A percentile compares a stretch with the other conserved stretches of the same genome.
Conservation (phyloP, 2,888 invertebrate species). For the Nasonovia ribisnigri region DNA sequence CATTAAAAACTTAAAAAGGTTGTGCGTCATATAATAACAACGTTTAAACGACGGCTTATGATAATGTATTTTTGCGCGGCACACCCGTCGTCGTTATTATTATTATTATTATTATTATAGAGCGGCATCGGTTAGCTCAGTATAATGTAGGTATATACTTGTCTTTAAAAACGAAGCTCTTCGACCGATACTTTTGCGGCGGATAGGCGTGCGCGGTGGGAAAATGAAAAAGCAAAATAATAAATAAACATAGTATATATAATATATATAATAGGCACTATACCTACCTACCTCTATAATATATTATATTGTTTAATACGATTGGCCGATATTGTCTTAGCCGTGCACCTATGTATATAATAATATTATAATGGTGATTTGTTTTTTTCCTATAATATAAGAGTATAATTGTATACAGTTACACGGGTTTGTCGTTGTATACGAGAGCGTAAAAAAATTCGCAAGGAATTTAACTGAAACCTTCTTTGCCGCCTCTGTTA, state of each 20-base stretch:
- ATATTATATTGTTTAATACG: not conserved
- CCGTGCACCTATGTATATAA: not conserved
- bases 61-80: constrained; percentile 23
- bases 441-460: not conserved
- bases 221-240: not conserved
- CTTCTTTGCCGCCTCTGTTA: not conserved
- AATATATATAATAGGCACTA: not conserved
- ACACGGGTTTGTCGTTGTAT: not conserved
- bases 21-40: constrained; percentile 20
- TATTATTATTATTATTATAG: constrained; percentile 36
- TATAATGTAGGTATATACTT: not conserved
- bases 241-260: constrained; percentile 14
- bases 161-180: not conserved
- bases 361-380: not conserved
- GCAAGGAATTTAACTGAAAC: constrained; percentile 24
- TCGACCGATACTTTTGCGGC: not conserved
- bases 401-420: not conserved
- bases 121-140: not conserved
- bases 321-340: constrained; percentile 31
- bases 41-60: not conserved
- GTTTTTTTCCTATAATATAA: not conserved
- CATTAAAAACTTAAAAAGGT: not conserved
- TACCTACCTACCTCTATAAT: not conserved
- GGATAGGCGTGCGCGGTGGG: not conserved
- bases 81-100: not conserved